Percentiles rank a stretch among this genome's conserved stretches.
phyloP scores from a whole-genome alignment of 2,888 invertebrate genomes.

The Hypomecis punctinalis region DNA sequence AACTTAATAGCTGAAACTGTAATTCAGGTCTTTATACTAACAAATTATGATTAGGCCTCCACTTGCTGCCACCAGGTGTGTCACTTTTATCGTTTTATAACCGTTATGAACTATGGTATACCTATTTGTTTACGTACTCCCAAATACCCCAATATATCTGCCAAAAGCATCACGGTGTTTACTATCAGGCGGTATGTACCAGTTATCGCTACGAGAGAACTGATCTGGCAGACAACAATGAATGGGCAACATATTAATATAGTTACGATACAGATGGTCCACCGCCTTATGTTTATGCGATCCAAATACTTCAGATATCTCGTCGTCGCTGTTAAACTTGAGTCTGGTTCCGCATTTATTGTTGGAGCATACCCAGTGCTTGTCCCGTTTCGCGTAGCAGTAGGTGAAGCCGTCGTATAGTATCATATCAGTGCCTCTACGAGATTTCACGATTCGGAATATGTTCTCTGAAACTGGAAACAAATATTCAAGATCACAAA shows the following conservation, averaged over 20 bases:
- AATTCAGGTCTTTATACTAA: too few relatives aligned
- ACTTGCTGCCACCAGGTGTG: too few relatives aligned
- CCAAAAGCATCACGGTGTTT: too few relatives aligned
- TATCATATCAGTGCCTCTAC: neutral
- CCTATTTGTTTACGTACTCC: too few relatives aligned
- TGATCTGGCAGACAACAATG: neutral
- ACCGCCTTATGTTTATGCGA: neutral
- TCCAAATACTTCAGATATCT: neutral
- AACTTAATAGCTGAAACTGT: too few relatives aligned
- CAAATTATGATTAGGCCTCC: too few relatives aligned
- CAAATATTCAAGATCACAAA: neutral
- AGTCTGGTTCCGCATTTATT: conserved; percentile 14
- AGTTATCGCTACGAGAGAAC: too few relatives aligned
- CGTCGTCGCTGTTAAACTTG: neutral
- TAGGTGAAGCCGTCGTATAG: conserved; percentile 19
- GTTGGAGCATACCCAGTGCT: conserved; percentile 12
- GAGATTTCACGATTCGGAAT: neutral
- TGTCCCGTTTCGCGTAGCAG: neutral
- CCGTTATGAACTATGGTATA: too few relatives aligned
- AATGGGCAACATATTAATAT: neutral
- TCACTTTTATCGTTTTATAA: too few relatives aligned
- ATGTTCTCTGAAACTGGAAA: neutral
- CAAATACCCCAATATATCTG: too few relatives aligned
- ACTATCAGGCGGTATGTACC: too few relatives aligned
- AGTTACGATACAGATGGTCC: neutral